Evolutionary conservation across 2,797 vertebrate genomes (phyloP).

Genomic region (Silurus lanzhouensis): DNA sequence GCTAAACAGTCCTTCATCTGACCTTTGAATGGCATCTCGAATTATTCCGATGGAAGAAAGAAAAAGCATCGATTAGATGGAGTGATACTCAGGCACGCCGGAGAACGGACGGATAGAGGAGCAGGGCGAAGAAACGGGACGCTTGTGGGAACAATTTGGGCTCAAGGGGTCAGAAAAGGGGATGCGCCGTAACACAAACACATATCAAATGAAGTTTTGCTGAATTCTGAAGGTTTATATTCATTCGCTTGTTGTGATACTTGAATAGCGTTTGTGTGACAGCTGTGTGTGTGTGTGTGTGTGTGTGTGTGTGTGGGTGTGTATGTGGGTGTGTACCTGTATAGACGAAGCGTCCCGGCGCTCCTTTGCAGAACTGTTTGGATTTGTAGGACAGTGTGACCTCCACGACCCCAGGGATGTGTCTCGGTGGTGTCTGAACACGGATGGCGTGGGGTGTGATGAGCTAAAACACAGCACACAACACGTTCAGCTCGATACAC

Average conservation of each 20-base stretch:
- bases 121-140: not conserved
- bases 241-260: not conserved
- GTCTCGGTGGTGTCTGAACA: conserved; percentile 91
- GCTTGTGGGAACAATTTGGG: conserved; percentile 19
- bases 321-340: conserved; percentile 76
- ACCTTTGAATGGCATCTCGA: conserved; percentile 80
- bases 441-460: conserved; percentile 94
- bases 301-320: conserved; percentile 40
- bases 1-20: conserved; percentile 70
- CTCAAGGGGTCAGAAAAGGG: conserved; percentile 14
- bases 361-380: conserved; percentile 96
- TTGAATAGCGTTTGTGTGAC: conserved; percentile 35
- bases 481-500: conserved; percentile 50
- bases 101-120: conserved; percentile 18
- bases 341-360: conserved; percentile 91
- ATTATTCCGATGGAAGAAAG: conserved; percentile 72
- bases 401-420: conserved; percentile 94
- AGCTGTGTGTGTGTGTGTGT: not conserved
- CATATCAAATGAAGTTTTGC: not conserved
- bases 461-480: conserved; percentile 72
- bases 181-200: not conserved
- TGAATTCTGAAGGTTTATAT: not conserved
- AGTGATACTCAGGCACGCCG: conserved; percentile 58
- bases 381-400: conserved; percentile 96
- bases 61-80: conserved; percentile 63